phyloP scores from a whole-genome alignment of 2,888 invertebrate genomes.

The Podabrus alpinus region DNA sequence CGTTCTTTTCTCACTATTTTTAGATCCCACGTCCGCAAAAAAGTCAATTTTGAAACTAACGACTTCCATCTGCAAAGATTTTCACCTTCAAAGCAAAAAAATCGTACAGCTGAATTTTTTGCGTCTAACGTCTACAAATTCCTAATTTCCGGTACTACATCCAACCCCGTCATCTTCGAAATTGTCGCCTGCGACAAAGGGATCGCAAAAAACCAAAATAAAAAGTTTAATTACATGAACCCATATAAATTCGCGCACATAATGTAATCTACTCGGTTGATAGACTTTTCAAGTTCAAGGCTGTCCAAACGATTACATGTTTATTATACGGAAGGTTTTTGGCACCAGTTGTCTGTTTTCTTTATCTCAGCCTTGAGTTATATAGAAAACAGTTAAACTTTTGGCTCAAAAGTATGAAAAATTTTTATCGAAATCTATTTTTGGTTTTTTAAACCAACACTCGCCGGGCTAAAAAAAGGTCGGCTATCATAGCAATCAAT shows the following conservation, averaged over 20 bases:
- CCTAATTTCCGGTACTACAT: not conserved
- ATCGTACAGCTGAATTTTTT: not conserved
- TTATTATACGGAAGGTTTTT: conserved; percentile 37
- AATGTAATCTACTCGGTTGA: conserved; percentile 47
- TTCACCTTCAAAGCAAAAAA: not conserved
- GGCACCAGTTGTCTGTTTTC: conserved; percentile 32
- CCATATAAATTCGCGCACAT: not conserved
- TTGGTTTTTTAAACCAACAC: not conserved
- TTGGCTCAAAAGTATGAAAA: conserved; percentile 7
- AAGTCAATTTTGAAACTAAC: not conserved
- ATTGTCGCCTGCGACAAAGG: not conserved
- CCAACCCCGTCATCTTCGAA: not conserved
- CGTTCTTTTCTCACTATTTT: not conserved
- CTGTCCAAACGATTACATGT: conserved; percentile 37
- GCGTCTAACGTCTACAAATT: not conserved
- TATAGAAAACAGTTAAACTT: conserved; percentile 18
- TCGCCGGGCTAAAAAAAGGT: not conserved
- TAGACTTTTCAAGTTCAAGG: conserved; percentile 54
- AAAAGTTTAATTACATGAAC: not conserved
- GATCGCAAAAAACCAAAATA: not conserved
- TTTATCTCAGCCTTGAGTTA: conserved; percentile 29
- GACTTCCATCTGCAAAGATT: not conserved
- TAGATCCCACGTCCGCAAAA: not conserved
- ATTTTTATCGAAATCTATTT: not conserved
- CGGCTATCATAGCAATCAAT: not conserved